Base-by-base conservation (phyloP, 1,140 invertebrate genomes). In the Drosophila truncata region DNA sequence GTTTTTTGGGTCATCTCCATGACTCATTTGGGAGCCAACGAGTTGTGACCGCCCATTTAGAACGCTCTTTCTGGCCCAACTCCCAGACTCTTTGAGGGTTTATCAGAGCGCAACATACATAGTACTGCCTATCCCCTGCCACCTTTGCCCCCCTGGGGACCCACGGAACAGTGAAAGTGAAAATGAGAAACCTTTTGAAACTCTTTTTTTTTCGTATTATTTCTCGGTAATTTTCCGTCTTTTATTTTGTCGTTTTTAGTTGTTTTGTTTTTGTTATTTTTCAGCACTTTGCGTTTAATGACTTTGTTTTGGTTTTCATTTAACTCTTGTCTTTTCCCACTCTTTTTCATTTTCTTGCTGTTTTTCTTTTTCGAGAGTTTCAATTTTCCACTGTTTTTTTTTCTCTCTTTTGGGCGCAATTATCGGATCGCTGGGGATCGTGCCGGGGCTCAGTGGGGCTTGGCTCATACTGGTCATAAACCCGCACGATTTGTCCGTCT, bases 221-320 rank as follows among this genome's bases (percentile, higher is more conserved):
- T 76, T 33, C 65, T 87, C 66, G 46, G 75, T 82, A 78, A 83
- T 87, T 88, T 87, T 86, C 83, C 80, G 49, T 54, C 70, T 76
- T 79, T 72, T 59, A 60, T 55, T 71, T 27, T 52, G 35, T 33
- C 31, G 57, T 4, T 67, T 73, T 69, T 54, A 35, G 29, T 50
- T 11, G 49, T n/a, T 50, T 63, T 11, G 29, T 13, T 16, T 63
- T 42, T 13, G 14, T 64, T 42, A 37, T 25, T 62, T 37, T 10
- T 11, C 25, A 31, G 31, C 66, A 33, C 44, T 49, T 23, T 37
- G 41, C 66, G 67, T 79, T 65, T 72, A 75, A 82, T 72, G 75
- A 82, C 69, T 80, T 87, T 74, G 66, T 66, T 85, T 78, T 74
- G 74, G 20, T 88, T 80, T 83, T 70, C 84, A 80, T 80, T 82